Base-by-base conservation (phyloP, 37 sponge, comb jelly and placozoan genomes). In the Cladorhizidae sp. region DNA sequence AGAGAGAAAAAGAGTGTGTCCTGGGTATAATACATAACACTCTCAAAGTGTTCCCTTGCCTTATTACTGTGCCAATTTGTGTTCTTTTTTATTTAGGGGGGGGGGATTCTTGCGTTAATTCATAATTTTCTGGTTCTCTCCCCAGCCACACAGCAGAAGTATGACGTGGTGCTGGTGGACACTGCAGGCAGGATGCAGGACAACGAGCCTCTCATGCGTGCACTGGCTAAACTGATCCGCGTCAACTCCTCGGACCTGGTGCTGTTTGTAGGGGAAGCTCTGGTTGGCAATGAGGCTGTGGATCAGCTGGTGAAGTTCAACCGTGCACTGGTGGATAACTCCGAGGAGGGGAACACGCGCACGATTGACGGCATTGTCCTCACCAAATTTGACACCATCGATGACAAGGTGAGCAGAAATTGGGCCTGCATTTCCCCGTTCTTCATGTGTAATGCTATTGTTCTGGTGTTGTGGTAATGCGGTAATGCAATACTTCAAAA, bases 101-200 rank as follows among this genome's bases (percentile, higher is more conserved):
- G 32, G 20, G 1, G 38, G 11, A 20, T 8, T 31, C 8, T 31
- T 37, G 68, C 31, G 68, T 20, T 36, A 31, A 32, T 31, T 31
- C 6, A 37, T 67, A 2, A 11, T 31, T 31, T 67, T 67, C 8
- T 45, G 8, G 5, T 9, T 12, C 49, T 45, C n/a, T 45, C 8
- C 49, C 49, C 62, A 86, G 96, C 93, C 40, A 74, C 72, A 28
- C 88, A 90, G 76, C 87, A 89, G 84, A 40, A 81, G 12, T 90
- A 65, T 81, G 91, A 97, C 70, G 98, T 97, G 61, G 95, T 97
- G 15, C 80, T 97, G 71, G 90, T 97, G 56, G 98, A 97, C 74
- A 97, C 98, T 63, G 98, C 98, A 0, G 98, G 98, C 0, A 45
- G 98, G 0, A 97, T 97, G 98, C 98, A 97, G 87, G 91, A 97